Evolutionary conservation across 2,888 invertebrate species (phyloP).

Genomic region (Zeuzera pyrina): DNA sequence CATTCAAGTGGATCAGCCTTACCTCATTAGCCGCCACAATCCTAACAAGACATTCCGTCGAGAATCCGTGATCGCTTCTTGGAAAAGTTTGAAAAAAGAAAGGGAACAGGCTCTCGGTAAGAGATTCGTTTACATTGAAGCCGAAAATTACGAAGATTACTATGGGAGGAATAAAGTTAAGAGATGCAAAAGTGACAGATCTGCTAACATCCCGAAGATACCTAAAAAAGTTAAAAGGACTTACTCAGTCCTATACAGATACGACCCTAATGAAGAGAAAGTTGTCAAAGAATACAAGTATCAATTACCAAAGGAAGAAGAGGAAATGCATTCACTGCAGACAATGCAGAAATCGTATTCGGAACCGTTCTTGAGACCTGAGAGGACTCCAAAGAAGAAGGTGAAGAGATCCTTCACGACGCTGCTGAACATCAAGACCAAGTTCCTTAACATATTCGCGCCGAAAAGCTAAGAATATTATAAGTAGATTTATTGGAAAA

Average conservation of each 20-base stretch:
- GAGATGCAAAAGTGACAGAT: conserved; percentile 61
- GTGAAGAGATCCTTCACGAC: conserved; percentile 64
- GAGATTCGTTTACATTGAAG: conserved; percentile 54
- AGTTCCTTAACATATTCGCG: conserved; percentile 60
- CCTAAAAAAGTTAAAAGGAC: conserved; percentile 62
- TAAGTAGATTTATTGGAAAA: conserved; percentile 21
- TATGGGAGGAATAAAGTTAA: conserved; percentile 62
- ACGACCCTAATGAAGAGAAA: conserved; percentile 58
- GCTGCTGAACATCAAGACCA: conserved; percentile 58
- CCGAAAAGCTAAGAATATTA: conserved; percentile 46
- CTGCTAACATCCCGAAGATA: conserved; percentile 36
- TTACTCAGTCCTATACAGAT: conserved; percentile 61
- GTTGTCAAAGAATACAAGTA: conserved; percentile 66
- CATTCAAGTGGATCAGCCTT: conserved; percentile 53
- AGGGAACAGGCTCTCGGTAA: conserved; percentile 63
- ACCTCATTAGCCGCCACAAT: conserved; percentile 64
- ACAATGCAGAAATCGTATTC: conserved; percentile 49
- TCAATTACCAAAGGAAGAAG: conserved; percentile 39
- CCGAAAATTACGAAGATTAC: conserved; percentile 56
- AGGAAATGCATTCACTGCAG: conserved; percentile 21
- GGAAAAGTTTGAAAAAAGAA: conserved; percentile 66
- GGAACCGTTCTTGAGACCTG: conserved; percentile 53
- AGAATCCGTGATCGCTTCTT: conserved; percentile 66
- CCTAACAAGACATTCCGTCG: conserved; percentile 65
- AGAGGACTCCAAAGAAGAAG: conserved; percentile 54